Conservation (phyloP, 2,113 vertebrate genomes). For the Bufo bufo region DNA sequence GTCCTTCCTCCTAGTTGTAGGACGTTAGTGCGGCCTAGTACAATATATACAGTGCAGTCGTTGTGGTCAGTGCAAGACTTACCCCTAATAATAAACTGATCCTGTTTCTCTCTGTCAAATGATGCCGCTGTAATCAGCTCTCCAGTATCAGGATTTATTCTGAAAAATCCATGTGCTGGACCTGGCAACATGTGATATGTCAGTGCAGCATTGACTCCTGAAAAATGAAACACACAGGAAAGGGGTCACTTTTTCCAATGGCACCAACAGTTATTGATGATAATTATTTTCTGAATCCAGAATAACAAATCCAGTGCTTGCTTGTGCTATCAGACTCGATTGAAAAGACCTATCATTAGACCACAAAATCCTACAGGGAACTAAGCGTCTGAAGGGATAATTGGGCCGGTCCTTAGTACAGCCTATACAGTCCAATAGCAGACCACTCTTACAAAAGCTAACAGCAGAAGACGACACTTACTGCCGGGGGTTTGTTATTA, state of each 20-base stretch:
- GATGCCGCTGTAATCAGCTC: constrained; percentile 75
- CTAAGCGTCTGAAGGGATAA: not conserved
- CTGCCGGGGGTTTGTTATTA: too few species aligned
- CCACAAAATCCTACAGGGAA: too few species aligned
- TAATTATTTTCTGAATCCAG: not conserved
- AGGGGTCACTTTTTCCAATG: too few species aligned
- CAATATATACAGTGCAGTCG: not conserved
- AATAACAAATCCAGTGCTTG: not conserved
- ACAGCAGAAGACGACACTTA: not conserved
- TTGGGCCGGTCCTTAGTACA: not conserved
- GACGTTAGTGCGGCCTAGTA: not conserved
- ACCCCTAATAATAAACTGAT: constrained; percentile 82
- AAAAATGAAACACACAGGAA: not conserved
- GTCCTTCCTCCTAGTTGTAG: too few species aligned
- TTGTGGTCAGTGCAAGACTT: constrained; percentile 26
- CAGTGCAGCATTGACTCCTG: constrained; percentile 84
- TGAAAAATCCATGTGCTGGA: constrained; percentile 80
- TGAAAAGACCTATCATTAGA: too few species aligned
- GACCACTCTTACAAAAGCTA: not conserved
- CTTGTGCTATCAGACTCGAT: not conserved
- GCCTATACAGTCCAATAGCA: not conserved
- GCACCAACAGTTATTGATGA: too few species aligned
- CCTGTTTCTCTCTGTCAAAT: constrained; percentile 85
- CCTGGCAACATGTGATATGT: constrained; percentile 85
- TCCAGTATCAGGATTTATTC: constrained; percentile 79